Base-by-base conservation (phyloP, 2,113 vertebrate genomes). In the Irena cyanogastra region DNA sequence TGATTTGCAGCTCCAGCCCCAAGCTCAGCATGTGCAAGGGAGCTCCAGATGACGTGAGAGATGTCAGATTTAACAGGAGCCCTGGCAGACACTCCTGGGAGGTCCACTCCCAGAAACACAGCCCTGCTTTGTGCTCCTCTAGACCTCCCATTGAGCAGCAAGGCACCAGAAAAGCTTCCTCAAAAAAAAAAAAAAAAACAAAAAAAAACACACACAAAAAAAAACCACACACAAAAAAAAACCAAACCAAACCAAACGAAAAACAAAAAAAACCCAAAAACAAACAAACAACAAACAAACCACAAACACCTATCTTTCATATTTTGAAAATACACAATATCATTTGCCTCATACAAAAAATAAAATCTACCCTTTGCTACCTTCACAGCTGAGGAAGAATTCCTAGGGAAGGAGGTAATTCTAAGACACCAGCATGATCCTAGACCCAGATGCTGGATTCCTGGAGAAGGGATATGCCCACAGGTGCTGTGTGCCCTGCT, bases 31-130 rank as follows among this genome's bases (percentile, higher is more conserved):
- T 4, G 54, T 20, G 44, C 45, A 66, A 45, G 66, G 57, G 17
- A 79, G 41, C 3, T 92, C 12, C 42, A 83, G 84, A 60, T 7
- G 90, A 76, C 53, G 17, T 53, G 77, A 65, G 71, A 88, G 53
- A 80, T 0, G 2, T 10, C 0, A 0, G 49, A 42, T 74, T 77
- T 59, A 83, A 66, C 21, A 85, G 47, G 50, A 80, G 37, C 49
- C 26, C 31, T 9, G 49, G 65, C 59, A 88, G 63, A 49, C 59
- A 33, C 79, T 72, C 77, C 75, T 64, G 66, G 33, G 70, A 93
- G 85, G 70, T 79, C 1, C 0, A 8, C 37, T 59, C 52, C 65
- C 75, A 61, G 20, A 85, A 90, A 86, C 30, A 39, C 63, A 81
- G 69, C 15, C 54, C 63, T 2, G 6, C 50, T 77, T 54, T 69